phyloP scores from a whole-genome alignment of 2,888 invertebrate genomes.

The Frankliniella fusca region DNA sequence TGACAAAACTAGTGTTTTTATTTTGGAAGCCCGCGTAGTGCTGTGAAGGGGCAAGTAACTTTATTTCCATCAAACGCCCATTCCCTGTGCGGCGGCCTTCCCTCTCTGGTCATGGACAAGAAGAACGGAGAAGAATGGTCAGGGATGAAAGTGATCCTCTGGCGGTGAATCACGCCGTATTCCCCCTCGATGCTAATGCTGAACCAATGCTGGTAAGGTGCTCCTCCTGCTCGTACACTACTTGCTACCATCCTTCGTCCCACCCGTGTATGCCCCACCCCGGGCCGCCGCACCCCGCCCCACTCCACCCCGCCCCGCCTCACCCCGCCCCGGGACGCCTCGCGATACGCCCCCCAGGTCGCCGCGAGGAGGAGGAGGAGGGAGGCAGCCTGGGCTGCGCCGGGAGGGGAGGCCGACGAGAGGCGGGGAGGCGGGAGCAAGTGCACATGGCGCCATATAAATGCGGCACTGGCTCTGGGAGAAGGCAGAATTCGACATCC shows the following conservation, averaged over 20 bases:
- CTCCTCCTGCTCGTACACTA: too few relatives aligned
- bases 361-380: neutral
- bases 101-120: too few relatives aligned
- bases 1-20: too few relatives aligned
- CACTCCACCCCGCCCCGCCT: neutral
- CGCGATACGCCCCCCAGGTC: neutral
- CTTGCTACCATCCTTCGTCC: too few relatives aligned
- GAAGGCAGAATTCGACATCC: neutral
- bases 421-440: neutral
- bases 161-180: neutral
- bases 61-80: too few relatives aligned
- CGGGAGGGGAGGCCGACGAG: neutral
- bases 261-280: too few relatives aligned
- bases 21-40: too few relatives aligned
- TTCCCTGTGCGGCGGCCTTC: too few relatives aligned
- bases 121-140: neutral
- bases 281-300: too few relatives aligned
- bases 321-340: neutral
- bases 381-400: neutral
- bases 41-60: too few relatives aligned
- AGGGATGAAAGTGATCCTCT: constrained; percentile 1
- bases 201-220: too few relatives aligned
- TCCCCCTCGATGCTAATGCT: neutral
- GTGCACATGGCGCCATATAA: neutral
- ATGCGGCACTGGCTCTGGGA: neutral